Evolutionary conservation across 1,140 invertebrate genomes (phyloP).

Genomic region (Meloidogyne hapla): DNA sequence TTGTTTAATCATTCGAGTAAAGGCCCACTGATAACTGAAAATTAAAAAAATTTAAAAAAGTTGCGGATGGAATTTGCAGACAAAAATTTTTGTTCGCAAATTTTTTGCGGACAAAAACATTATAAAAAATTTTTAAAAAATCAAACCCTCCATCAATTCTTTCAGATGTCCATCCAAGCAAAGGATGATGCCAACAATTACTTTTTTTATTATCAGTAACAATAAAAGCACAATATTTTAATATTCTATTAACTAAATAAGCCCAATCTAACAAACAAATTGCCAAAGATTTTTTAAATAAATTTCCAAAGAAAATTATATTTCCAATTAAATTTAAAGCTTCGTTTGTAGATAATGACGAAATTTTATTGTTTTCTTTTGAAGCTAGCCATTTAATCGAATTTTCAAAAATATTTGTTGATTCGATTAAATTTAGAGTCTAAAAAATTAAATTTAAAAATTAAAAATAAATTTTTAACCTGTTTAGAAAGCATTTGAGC

Average conservation of each 20-base stretch:
- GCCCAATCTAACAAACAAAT: conserved; percentile 51
- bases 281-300: conserved; percentile 40
- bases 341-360: conserved; percentile 18
- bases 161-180: conserved; percentile 93
- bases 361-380: conserved; percentile 24
- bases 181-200: conserved; percentile 91
- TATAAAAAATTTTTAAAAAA: conserved; percentile 7
- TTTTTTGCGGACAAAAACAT: not conserved
- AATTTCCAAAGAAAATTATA: conserved; percentile 47
- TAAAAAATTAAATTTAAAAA: not conserved
- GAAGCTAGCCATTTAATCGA: conserved; percentile 22
- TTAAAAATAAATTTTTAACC: not conserved
- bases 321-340: conserved; percentile 40
- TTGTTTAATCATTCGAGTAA: conserved; percentile 17
- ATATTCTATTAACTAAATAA: conserved; percentile 38
- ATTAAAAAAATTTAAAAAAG: no score
- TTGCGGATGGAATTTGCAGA: no score
- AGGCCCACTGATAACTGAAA: not conserved
- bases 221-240: conserved; percentile 20
- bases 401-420: not conserved
- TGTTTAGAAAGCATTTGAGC: not conserved
- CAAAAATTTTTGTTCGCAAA: not conserved
- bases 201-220: conserved; percentile 69
- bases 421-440: conserved; percentile 6
- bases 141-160: conserved; percentile 72